phyloP scores from a whole-genome alignment of 2,113 vertebrate genomes.

The Eulemur macaco region DNA sequence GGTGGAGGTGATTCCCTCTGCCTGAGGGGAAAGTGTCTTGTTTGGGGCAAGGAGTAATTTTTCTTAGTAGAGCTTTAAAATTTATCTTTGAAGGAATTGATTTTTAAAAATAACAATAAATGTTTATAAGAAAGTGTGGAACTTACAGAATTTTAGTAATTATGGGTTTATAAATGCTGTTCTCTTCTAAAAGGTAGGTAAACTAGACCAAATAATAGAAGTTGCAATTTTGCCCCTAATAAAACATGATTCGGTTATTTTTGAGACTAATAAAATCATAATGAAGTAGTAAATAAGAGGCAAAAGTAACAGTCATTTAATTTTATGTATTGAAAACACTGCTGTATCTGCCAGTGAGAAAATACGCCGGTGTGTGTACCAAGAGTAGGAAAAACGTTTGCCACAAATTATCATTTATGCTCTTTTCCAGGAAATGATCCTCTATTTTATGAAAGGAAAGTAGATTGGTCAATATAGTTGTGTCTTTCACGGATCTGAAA shows the following conservation, averaged over 20 bases:
- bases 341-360: neutral
- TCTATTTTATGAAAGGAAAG: neutral
- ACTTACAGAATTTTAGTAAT: conserved; percentile 3
- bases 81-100: conserved; percentile 17
- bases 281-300: neutral
- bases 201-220: neutral
- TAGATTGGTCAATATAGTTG: neutral
- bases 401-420: neutral
- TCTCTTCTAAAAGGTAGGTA: neutral
- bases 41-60: neutral
- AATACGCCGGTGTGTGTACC: neutral
- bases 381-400: neutral
- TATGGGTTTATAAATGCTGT: neutral
- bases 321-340: neutral
- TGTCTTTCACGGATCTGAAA: neutral
- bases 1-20: neutral
- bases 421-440: neutral
- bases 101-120: neutral
- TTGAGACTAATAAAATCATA: conserved; percentile 1
- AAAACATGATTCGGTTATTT: neutral
- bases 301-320: neutral
- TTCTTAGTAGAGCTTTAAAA: neutral
- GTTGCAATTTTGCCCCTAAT: neutral
- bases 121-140: neutral
- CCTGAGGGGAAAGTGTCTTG: neutral